Conservation (phyloP, 1,140 invertebrate species). For the Aplysia californica region DNA sequence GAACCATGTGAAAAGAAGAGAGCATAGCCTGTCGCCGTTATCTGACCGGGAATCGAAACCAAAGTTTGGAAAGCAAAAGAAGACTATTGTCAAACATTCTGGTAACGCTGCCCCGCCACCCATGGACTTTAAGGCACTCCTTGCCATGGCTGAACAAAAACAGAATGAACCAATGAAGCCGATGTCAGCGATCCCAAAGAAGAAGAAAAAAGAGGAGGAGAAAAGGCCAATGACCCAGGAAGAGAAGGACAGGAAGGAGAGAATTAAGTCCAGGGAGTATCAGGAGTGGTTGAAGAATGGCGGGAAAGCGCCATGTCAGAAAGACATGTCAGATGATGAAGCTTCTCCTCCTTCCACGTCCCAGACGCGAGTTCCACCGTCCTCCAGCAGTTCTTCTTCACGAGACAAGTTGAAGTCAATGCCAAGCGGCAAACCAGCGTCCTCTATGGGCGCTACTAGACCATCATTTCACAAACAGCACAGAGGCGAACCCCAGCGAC, state of each 20-base stretch:
- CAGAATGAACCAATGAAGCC: constrained; percentile 10
- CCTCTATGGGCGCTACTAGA: no score
- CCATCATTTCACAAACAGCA: no score
- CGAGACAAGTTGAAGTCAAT: no score
- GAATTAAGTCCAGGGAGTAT: constrained; percentile 16
- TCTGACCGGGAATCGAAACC: background rate
- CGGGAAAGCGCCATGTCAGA: constrained; percentile 6
- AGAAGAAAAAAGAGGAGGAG: constrained; percentile 22
- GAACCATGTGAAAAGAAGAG: no score
- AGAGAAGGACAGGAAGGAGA: constrained; percentile 25
- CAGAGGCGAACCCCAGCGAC: no score
- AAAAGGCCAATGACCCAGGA: constrained; percentile 17
- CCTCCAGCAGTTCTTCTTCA: no score
- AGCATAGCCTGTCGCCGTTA: background rate
- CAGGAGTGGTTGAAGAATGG: constrained; percentile 24
- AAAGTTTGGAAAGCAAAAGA: background rate
- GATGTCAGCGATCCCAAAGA: constrained; percentile 5
- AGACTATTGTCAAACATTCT: background rate
- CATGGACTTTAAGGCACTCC: constrained; percentile 25
- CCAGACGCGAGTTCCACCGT: no score
- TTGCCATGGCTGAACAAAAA: constrained; percentile 26
- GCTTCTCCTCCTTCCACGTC: no score
- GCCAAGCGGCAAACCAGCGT: no score
- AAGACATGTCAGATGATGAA: constrained; percentile 1
- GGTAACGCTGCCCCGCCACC: constrained; percentile 7